A percentile compares a stretch with the other conserved stretches of the same genome.
Evolutionary conservation across 2,888 invertebrate genomes (phyloP).

Genomic region (Macrophya alboannulata): DNA sequence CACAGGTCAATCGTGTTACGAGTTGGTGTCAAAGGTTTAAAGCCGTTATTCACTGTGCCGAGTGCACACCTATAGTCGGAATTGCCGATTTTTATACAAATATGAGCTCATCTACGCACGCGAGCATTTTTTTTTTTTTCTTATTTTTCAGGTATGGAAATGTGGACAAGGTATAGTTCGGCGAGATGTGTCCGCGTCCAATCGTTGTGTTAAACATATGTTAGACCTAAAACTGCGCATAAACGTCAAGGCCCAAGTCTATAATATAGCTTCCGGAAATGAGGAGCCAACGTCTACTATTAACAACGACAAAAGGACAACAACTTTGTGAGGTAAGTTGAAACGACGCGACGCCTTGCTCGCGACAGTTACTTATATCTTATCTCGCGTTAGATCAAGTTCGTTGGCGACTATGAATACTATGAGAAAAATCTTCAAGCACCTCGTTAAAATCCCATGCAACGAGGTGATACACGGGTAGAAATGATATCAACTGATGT

Average conservation of each 20-base stretch:
- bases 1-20: slow-evolving; percentile 71
- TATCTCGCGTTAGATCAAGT: slow-evolving; percentile 29
- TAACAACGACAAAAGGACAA: slow-evolving; percentile 9
- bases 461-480: slow-evolving; percentile 16
- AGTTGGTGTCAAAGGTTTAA: slow-evolving; percentile 70
- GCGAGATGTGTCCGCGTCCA: background rate
- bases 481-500: slow-evolving; percentile 33
- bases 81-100: background rate
- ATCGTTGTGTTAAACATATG: background rate
- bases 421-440: slow-evolving; percentile 8
- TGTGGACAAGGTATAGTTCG: background rate
- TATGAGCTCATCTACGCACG: background rate
- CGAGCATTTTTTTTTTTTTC: background rate
- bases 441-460: slow-evolving; percentile 44
- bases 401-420: slow-evolving; percentile 20
- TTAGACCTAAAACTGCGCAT: background rate
- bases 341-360: background rate
- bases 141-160: background rate
- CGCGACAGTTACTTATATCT: background rate
- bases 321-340: slow-evolving; percentile 7
- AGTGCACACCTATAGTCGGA: slow-evolving; percentile 5
- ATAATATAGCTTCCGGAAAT: slow-evolving; percentile 1
- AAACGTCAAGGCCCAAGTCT: slow-evolving; percentile 8
- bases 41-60: slow-evolving; percentile 68
- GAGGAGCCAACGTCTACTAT: background rate